These are phyloP conservation scores for Copidosoma floridanum DNA, from an alignment of 1,140 invertebrate species.

Conservation along the genomic window DNA sequence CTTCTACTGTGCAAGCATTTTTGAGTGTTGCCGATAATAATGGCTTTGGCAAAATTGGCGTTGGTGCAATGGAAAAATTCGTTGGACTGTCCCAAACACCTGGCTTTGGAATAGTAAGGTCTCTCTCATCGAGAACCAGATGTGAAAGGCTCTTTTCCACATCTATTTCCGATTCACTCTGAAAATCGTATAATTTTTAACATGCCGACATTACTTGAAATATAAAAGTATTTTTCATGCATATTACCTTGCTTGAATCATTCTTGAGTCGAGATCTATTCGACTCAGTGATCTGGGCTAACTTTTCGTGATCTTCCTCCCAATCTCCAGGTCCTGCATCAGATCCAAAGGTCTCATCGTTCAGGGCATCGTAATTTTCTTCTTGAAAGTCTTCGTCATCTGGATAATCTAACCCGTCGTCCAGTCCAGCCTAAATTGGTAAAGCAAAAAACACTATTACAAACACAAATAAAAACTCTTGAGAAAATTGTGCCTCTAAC, in stretches of 20 bases:
- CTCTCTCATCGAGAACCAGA: constrained; percentile 61
- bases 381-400: constrained; percentile 69
- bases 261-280: constrained; percentile 49
- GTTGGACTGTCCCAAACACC: constrained; percentile 57
- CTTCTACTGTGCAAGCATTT: constrained; percentile 61
- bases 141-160: constrained; percentile 58
- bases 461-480: too few relatives aligned
- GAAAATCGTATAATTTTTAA: background rate
- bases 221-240: too few relatives aligned
- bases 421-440: constrained; percentile 34
- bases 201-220: too few relatives aligned
- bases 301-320: constrained; percentile 71
- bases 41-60: constrained; percentile 32
- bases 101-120: constrained; percentile 54
- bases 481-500: too few relatives aligned
- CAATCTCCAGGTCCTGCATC: constrained; percentile 69
- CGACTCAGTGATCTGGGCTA: constrained; percentile 63
- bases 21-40: constrained; percentile 39
- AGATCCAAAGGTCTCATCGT: constrained; percentile 86
- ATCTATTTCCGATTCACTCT: constrained; percentile 49
- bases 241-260: constrained; percentile 35
- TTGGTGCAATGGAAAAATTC: constrained; percentile 38
- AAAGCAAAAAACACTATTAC: background rate
- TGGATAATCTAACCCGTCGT: constrained; percentile 49
- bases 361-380: constrained; percentile 84